Base-by-base conservation (phyloP, 2,113 vertebrate genomes). In the Psittacus erithacus region DNA sequence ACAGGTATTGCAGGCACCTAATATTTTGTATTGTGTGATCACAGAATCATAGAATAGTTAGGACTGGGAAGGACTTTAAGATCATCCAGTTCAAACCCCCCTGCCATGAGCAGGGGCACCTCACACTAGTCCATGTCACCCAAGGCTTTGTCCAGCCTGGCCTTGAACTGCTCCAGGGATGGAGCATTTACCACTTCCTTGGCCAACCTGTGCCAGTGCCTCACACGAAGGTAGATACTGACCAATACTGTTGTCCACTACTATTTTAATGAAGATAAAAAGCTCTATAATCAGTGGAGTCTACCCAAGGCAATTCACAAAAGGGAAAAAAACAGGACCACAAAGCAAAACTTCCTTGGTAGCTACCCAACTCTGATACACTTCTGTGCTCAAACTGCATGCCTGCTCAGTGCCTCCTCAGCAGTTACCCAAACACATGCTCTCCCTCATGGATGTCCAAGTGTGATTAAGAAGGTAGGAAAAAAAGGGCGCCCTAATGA, bases 301-400 rank as follows among this genome's bases (percentile, higher is more conserved):
- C 27, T 47, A 71, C 47, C 22, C 12, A 59, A 60, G 28, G 62
- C 17, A 49, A 69, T 29, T 47, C 29, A 52, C 11, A 62, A 57
- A 23, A 6, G 19, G 8, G 13, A 35, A 4, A 55, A 55, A 88
- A 75, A 23, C 13, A 38, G 33, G 6, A 7, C 17, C 44, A 44
- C 39, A 64, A 88, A 73, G 43, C 33, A 68, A 27, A 88, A 9
- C 23, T 23, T 19, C 17, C 39, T 13, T 47, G 23, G 9, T 50
- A 63, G 27, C 7, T 13, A 6, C 13, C 6, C 47, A 79, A 43
- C 59, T 83, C 29, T 17, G 23, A 19, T 3, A 28, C 3, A 9
- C 1, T 0, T 0, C 18, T 3, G 27, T 4, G 27, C 27, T 70
- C 71, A 39, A 46, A 22, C 35, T 1, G 6, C 5, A 63, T 27